phyloP scores from a whole-genome alignment of 1,140 invertebrate genomes.

The Agrypnia vestita region DNA sequence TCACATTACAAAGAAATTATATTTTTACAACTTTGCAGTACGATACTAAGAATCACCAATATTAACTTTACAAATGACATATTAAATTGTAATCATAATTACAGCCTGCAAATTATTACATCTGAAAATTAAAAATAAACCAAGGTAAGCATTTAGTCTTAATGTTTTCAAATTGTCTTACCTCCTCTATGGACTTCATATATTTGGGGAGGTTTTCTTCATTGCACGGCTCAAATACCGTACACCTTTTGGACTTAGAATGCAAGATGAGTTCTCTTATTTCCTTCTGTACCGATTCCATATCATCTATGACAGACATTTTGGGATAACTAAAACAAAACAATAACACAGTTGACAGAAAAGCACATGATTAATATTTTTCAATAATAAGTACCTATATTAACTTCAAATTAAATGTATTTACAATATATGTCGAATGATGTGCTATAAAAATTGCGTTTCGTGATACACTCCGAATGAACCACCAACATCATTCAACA shows the following conservation, averaged over 20 bases:
- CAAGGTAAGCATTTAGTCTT: too few species aligned
- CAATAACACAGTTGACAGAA: not conserved
- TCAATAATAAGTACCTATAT: not conserved
- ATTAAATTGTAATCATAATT: too few species aligned
- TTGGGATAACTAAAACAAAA: constrained; percentile 9
- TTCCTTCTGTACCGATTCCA: constrained; percentile 54
- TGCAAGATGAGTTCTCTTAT: constrained; percentile 54
- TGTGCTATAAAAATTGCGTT: too few species aligned
- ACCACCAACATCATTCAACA: not conserved
- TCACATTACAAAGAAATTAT: too few species aligned
- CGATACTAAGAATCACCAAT: too few species aligned
- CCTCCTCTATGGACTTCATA: constrained; percentile 53
- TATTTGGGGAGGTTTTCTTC: constrained; percentile 56
- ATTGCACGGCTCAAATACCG: constrained; percentile 55
- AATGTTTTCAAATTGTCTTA: constrained; percentile 10
- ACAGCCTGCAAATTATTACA: too few species aligned
- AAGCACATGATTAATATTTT: not conserved
- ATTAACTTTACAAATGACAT: too few species aligned
- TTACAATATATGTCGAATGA: not conserved
- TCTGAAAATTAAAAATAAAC: too few species aligned
- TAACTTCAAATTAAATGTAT: not conserved
- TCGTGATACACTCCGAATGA: not conserved
- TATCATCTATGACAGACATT: constrained; percentile 46
- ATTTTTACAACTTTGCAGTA: too few species aligned
- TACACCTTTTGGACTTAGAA: constrained; percentile 53